Percentiles rank a stretch among this genome's conserved stretches.
phyloP scores from a whole-genome alignment of 2,113 vertebrate genomes.

The Periophthalmodon schlosseri region DNA sequence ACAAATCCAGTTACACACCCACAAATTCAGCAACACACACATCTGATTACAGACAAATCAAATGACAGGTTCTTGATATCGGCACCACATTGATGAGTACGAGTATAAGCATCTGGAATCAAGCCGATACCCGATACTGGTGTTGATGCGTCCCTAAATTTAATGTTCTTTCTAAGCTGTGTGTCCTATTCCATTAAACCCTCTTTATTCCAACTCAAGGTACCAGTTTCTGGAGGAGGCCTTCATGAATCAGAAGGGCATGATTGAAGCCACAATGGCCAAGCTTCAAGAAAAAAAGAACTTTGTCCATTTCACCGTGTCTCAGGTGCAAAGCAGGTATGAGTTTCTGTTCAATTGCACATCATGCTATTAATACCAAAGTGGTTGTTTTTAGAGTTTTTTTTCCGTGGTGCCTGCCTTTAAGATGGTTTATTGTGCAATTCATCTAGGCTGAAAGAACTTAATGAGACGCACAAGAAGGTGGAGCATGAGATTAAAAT shows the following conservation, averaged over 20 bases:
- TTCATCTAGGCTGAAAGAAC: constrained; percentile 92
- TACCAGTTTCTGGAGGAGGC: constrained; percentile 99
- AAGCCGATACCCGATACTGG: too few relatives aligned
- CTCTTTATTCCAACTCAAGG: constrained; percentile 67
- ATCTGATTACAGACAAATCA: too few relatives aligned
- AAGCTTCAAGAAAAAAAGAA: constrained; percentile 97
- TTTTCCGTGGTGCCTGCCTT: background rate
- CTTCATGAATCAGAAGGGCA: constrained; percentile 95
- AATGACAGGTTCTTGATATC: too few relatives aligned
- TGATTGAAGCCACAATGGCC: constrained; percentile 90
- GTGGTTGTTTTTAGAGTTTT: background rate
- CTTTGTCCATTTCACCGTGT: constrained; percentile 93
- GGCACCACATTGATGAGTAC: too few relatives aligned
- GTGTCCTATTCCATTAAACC: background rate
- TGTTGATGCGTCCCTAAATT: too few relatives aligned
- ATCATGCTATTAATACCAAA: background rate
- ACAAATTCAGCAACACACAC: too few relatives aligned
- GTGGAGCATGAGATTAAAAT: constrained; percentile 99
- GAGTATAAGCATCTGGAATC: too few relatives aligned
- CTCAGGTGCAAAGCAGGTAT: constrained; percentile 96
- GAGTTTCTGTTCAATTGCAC: background rate
- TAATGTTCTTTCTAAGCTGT: background rate
- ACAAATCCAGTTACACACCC: too few relatives aligned
- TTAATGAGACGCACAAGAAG: constrained; percentile 93
- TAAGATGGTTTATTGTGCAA: constrained; percentile 19